Evolutionary conservation across 2,113 vertebrate species (phyloP).

Genomic region (Engystomops pustulosus): DNA sequence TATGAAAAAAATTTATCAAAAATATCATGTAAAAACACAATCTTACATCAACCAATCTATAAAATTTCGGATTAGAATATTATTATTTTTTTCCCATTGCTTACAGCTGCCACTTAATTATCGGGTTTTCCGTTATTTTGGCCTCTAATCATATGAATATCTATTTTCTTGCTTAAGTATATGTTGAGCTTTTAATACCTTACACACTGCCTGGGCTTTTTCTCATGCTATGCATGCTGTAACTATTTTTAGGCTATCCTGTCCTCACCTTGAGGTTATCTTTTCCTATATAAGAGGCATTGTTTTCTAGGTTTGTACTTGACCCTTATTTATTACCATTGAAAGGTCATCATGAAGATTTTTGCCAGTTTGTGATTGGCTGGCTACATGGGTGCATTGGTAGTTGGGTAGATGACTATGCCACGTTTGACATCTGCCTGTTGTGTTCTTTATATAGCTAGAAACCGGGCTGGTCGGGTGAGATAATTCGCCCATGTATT

Average conservation of each 20-base stretch:
- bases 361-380: background rate
- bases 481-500: background rate
- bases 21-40: no score
- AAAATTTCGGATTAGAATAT: no score
- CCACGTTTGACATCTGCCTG: background rate
- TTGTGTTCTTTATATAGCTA: background rate
- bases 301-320: slow-evolving; percentile 21
- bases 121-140: background rate
- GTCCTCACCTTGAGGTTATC: background rate
- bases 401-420: background rate
- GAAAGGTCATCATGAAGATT: background rate
- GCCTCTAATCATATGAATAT: background rate
- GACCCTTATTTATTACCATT: slow-evolving; percentile 23
- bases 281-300: slow-evolving; percentile 21
- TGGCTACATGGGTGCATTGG: background rate
- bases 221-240: slow-evolving; percentile 27
- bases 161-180: background rate
- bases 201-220: background rate
- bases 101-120: background rate
- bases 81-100: background rate
- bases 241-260: background rate
- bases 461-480: background rate
- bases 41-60: no score
- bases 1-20: no score
- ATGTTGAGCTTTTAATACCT: background rate